Base-by-base conservation (phyloP, 35 echinoderm and acorn worm genomes). In the Holothuria glaberrima region DNA sequence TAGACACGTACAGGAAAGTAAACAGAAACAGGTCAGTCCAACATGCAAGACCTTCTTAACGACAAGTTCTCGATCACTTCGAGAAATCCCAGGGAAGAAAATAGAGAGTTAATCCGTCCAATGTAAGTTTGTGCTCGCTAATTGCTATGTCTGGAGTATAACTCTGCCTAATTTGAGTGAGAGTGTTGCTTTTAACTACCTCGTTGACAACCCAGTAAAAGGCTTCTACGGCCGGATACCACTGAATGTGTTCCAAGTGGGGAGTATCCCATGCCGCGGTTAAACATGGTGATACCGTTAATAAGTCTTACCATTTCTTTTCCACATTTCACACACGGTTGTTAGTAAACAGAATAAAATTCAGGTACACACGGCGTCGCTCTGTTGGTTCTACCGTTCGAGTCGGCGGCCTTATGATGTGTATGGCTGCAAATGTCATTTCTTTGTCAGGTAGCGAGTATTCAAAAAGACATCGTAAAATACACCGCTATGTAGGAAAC, bases 261-360 rank as follows among this genome's bases (percentile, higher is more conserved):
- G 44, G 27, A 78, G 74, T 38, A 29, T 73, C 4, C 74, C 74
- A 25, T 78, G 74, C 46, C 33, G 71, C 44, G 74, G 50, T 50
- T 10, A 78, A 33, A 38, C 26, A 74, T 78, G 36, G 74, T 78
- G 50, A 30, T 78, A 9, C 27, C 74, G 38, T 78, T 29, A 78
- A 22, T 78, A 78, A 78, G 12, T 78, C 74, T 78, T 9, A 36
- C 26, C 38, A 36, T 6, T 48, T 41, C 14, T 21, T 27, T 48
- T 21, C 22, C n/a, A 61, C 57, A 59, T 84, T 61, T 84, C 80
- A 6, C 80, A 63, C 32, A 21, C 20, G 24, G n/a, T 14, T 84
- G 80, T 84, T 84, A 84, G 80, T 84, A 84, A 84, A 84, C 80
- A 84, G 80, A 20, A 63, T 84, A 84, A 84, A 61, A 84, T 61